Conservation (phyloP, 2,797 vertebrate genomes). For the Platyrinchus mystaceus region DNA sequence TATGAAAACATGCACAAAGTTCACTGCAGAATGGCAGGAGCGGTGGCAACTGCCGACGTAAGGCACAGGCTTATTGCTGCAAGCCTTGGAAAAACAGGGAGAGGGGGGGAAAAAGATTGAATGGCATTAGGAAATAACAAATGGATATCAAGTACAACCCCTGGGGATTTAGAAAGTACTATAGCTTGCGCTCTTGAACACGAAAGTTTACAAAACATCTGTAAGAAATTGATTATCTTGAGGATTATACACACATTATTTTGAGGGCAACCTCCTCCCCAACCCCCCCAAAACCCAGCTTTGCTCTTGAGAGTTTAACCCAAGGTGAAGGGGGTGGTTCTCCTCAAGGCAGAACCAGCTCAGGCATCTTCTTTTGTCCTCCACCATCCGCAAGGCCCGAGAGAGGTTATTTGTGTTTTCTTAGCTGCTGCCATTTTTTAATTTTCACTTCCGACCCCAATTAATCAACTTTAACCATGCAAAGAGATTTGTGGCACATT, state of each 20-base stretch:
- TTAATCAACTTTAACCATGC: conserved; percentile 66
- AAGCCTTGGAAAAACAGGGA: not conserved
- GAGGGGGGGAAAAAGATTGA: not conserved
- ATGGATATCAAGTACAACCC: conserved; percentile 42
- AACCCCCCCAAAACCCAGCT: not conserved
- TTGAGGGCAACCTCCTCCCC: not conserved
- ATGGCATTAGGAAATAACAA: conserved; percentile 60
- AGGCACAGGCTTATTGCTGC: conserved; percentile 15
- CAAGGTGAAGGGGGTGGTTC: not conserved
- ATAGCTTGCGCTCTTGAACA: not conserved
- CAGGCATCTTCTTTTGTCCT: not conserved
- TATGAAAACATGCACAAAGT: conserved; percentile 48
- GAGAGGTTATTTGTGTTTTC: not conserved
- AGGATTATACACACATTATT: conserved; percentile 36
- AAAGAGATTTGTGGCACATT: conserved; percentile 45
- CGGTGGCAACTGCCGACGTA: not conserved
- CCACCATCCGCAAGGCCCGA: not conserved
- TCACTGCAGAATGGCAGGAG: conserved; percentile 38
- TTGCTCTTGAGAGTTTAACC: not conserved
- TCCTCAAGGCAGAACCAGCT: not conserved
- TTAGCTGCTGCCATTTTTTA: conserved; percentile 27
- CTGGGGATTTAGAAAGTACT: conserved; percentile 12
- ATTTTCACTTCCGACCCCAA: conserved; percentile 57
- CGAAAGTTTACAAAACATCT: conserved; percentile 33
- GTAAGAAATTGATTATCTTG: conserved; percentile 44